A percentile compares a stretch with the other conserved stretches of the same genome.
phyloP scores from a whole-genome alignment of 2,888 invertebrate species.

The Phalera bucephala region DNA sequence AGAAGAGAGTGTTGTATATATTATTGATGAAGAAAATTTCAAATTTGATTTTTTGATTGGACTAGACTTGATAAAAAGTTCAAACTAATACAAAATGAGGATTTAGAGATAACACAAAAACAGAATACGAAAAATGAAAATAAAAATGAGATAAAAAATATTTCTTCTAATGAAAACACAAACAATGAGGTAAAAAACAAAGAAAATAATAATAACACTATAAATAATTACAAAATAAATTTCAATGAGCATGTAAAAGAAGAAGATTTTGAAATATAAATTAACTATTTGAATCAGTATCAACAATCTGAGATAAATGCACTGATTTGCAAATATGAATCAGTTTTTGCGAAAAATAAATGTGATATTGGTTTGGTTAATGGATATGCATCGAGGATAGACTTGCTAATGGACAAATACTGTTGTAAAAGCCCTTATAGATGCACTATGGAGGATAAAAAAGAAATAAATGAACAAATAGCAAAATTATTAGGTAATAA shows the following conservation, averaged over 20 bases:
- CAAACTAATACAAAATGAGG: neutral
- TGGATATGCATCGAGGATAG: slow-evolving; percentile 31
- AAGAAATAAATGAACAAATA: slow-evolving; percentile 20
- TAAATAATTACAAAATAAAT: slow-evolving; percentile 6
- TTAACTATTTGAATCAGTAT: slow-evolving; percentile 9
- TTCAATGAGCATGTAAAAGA: slow-evolving; percentile 20
- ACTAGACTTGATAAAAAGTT: neutral
- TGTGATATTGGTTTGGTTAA: slow-evolving; percentile 27
- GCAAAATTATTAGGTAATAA: slow-evolving; percentile 16
- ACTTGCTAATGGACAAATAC: slow-evolving; percentile 23
- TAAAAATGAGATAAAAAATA: too few relatives aligned
- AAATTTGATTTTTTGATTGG: neutral
- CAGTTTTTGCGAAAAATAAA: slow-evolving; percentile 23
- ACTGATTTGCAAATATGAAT: slow-evolving; percentile 13
- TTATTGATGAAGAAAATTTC: neutral
- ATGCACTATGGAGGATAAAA: slow-evolving; percentile 13
- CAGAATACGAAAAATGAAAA: neutral
- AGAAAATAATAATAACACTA: neutral
- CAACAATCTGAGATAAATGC: slow-evolving; percentile 8
- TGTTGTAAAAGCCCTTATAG: slow-evolving; percentile 28
- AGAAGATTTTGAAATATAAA: slow-evolving; percentile 3
- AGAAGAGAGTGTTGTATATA: neutral
- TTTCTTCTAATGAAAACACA: neutral
- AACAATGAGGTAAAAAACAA: neutral
- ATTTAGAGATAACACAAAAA: neutral